Evolutionary conservation across 2,113 vertebrate species (phyloP), one percentile per base, ranked within the genome.

Genomic region (Hemiprocne comata): DNA sequence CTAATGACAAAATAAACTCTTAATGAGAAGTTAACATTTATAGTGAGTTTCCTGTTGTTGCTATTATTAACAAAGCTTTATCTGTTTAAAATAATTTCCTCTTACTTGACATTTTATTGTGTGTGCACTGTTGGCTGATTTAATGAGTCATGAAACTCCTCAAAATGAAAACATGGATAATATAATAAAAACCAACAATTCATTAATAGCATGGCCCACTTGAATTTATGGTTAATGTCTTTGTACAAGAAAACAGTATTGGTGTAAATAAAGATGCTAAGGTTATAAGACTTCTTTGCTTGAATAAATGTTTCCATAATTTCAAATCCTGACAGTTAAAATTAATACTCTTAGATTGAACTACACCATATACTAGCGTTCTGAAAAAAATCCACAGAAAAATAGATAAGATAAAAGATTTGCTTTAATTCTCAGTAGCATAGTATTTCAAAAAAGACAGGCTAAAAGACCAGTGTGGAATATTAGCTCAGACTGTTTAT

Each of bases 121-220:
- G 15, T 54, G 46, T 2, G 1, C 31, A 53, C 19, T 94, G 13
- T 91, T 96, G 61, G 28, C 40, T 96, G 65, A 95, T 87, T 96
- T 96, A 97, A 97, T 92, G 91, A 93, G 20, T 96, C 83, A 73
- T 94, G 91, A 95, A 97, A 87, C 40, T 73, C 79, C 74, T 92
- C 83, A 96, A 89, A 97, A 57, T 87, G 31, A 87, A 95, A 96
- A 86, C 34, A 80, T 17, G 31, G 31, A 54, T 80, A 89, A 94
- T 85, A 94, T 70, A 92, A 81, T 74, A 74, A 92, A 93, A 96
- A 90, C 6, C 46, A 91, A 48, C 51, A 60, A 58, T 83, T 94
- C 86, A 84, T 62, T 94, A 82, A 77, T 81, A 87, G 58, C 81
- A 84, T 57, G 72, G 44, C 23, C 61, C 65, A 87, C 97, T 97